These are phyloP conservation scores for Rhombomys opimus DNA, from an alignment of 2,113 vertebrate species.

Conservation along the genomic window DNA sequence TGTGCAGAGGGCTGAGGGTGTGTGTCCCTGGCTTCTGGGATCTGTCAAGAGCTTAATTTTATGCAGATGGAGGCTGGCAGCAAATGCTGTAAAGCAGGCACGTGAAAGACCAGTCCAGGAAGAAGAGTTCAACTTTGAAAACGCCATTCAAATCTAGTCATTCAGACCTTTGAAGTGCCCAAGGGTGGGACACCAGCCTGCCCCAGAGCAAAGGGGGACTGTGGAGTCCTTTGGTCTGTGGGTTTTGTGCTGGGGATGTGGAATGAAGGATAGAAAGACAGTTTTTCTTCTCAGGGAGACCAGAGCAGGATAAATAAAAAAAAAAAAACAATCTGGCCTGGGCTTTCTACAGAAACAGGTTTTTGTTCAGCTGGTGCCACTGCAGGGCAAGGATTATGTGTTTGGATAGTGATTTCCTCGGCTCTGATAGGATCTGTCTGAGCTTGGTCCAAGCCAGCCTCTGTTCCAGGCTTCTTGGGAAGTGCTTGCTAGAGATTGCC, in stretches of 20 bases:
- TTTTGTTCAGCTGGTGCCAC: constrained; percentile 11
- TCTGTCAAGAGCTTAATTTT: constrained; percentile 79
- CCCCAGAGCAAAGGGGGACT: neutral
- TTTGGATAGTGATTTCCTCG: neutral
- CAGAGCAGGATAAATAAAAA: neutral
- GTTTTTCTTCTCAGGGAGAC: constrained; percentile 50
- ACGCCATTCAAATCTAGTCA: neutral
- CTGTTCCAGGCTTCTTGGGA: constrained; percentile 29
- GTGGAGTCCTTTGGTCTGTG: constrained; percentile 12
- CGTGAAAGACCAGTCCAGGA: constrained; percentile 40
- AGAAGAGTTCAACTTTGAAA: neutral
- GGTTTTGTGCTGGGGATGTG: neutral
- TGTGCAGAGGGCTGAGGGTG: constrained; percentile 53
- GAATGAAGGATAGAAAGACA: neutral
- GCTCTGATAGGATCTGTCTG: neutral
- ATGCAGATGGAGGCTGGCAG: constrained; percentile 79
- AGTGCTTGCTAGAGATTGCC: constrained; percentile 13
- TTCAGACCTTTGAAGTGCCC: constrained; percentile 33
- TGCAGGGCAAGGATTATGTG: constrained; percentile 34
- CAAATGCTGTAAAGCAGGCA: constrained; percentile 59
- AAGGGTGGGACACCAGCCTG: neutral
- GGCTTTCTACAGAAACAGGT: neutral
- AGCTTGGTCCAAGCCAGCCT: neutral
- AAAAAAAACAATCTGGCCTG: neutral
- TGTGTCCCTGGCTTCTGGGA: constrained; percentile 70